These are phyloP conservation scores for Tetragonula carbonaria DNA, from an alignment of 2,888 invertebrate species.

Conservation along the genomic window DNA sequence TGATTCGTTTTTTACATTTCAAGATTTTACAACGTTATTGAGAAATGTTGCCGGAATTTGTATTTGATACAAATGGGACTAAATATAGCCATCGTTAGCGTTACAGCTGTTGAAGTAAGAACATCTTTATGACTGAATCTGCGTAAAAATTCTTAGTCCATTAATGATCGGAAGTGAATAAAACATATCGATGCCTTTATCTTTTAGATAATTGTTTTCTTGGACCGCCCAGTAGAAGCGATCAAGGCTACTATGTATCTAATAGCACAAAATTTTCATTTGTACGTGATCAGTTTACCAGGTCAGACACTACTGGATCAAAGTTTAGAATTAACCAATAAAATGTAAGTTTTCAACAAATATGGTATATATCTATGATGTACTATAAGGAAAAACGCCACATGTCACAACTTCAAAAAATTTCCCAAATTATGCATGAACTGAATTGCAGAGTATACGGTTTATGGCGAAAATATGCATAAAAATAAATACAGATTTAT, in stretches of 20 bases:
- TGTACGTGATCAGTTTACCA: constrained; percentile 8
- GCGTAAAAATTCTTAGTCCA: not conserved
- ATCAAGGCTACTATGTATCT: not conserved
- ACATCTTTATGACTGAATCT: not conserved
- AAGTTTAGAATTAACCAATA: not conserved
- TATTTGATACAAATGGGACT: constrained; percentile 11
- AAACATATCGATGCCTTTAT: not conserved
- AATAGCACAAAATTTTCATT: constrained; percentile 7
- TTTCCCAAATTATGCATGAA: too few species aligned
- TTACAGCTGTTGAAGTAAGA: constrained; percentile 17
- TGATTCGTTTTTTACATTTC: not conserved
- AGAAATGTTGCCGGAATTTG: not conserved
- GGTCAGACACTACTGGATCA: constrained; percentile 14
- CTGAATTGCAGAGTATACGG: too few species aligned
- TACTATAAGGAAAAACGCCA: too few species aligned
- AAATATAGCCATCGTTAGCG: not conserved
- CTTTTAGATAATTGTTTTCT: constrained; percentile 4
- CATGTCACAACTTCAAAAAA: too few species aligned
- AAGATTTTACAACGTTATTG: not conserved
- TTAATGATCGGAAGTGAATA: not conserved
- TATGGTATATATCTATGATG: too few species aligned
- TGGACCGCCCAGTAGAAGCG: not conserved
- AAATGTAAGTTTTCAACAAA: constrained; percentile 1
- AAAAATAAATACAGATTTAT: too few species aligned
- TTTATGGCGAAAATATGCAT: too few species aligned